phyloP scores from a whole-genome alignment of 2,113 vertebrate species.

The Ranitomeya variabilis region DNA sequence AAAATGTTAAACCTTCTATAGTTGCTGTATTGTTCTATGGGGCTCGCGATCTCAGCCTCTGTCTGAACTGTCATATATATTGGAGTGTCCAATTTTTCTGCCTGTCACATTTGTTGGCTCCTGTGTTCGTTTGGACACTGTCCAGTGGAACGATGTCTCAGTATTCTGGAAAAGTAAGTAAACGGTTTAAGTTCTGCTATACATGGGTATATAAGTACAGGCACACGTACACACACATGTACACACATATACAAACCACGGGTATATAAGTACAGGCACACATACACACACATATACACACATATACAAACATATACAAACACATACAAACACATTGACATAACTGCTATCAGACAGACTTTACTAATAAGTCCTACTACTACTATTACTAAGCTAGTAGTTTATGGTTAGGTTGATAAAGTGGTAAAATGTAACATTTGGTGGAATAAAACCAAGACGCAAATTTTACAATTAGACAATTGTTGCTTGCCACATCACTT shows the following conservation, averaged over 20 bases:
- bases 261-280: background rate
- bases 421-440: too few species aligned
- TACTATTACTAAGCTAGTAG: too few species aligned
- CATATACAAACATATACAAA: too few species aligned
- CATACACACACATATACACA: background rate
- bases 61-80: constrained; percentile 74
- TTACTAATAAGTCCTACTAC: too few species aligned
- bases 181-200: background rate
- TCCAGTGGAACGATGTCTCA: constrained; percentile 82
- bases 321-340: too few species aligned
- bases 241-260: background rate
- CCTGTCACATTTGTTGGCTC: constrained; percentile 68
- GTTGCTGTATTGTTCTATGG: constrained; percentile 71
- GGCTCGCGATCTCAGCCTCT: constrained; percentile 54
- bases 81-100: constrained; percentile 69
- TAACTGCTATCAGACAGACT: too few species aligned
- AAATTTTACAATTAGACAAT: too few species aligned
- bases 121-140: constrained; percentile 68
- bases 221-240: background rate
- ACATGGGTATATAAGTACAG: background rate
- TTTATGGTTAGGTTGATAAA: too few species aligned
- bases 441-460: too few species aligned
- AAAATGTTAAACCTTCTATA: constrained; percentile 70
- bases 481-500: too few species aligned
- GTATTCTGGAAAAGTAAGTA: constrained; percentile 90